Percentiles rank a stretch among this genome's conserved stretches.
These are phyloP conservation scores for Nebria brevicollis DNA, from an alignment of 2,888 invertebrate genomes.

Conservation along the genomic window DNA sequence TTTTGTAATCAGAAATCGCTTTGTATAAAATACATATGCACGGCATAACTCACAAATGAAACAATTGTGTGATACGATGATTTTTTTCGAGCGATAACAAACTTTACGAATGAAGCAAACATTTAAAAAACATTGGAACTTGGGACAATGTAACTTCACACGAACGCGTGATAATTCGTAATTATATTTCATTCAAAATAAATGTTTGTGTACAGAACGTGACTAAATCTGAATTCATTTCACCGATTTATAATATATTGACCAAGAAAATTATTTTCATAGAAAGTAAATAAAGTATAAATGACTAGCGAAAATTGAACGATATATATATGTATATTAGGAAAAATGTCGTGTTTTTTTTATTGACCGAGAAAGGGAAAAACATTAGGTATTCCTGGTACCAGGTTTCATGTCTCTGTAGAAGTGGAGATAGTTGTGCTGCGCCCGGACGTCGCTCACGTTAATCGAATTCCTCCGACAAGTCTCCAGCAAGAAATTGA, in stretches of 20 bases:
- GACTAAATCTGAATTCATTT: neutral
- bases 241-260: neutral
- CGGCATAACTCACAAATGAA: neutral
- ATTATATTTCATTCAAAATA: neutral
- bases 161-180: neutral
- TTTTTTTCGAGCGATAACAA: neutral
- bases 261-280: neutral
- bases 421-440: neutral
- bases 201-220: neutral
- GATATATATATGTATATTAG: too few species aligned
- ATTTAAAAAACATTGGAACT: neutral
- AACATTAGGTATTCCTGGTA: constrained; percentile 13
- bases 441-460: constrained; percentile 9
- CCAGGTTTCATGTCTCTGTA: neutral
- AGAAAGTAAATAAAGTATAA: neutral
- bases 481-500: constrained; percentile 24
- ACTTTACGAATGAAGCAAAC: neutral
- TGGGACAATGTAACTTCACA: neutral
- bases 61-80: neutral
- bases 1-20: neutral
- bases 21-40: neutral
- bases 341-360: neutral
- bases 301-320: too few species aligned
- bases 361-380: neutral
- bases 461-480: constrained; percentile 29